A percentile compares a stretch with the other conserved stretches of the same genome.
These are phyloP conservation scores for Cardiocondyla obscurior DNA, from an alignment of 1,140 invertebrate genomes.

Conservation along the genomic window DNA sequence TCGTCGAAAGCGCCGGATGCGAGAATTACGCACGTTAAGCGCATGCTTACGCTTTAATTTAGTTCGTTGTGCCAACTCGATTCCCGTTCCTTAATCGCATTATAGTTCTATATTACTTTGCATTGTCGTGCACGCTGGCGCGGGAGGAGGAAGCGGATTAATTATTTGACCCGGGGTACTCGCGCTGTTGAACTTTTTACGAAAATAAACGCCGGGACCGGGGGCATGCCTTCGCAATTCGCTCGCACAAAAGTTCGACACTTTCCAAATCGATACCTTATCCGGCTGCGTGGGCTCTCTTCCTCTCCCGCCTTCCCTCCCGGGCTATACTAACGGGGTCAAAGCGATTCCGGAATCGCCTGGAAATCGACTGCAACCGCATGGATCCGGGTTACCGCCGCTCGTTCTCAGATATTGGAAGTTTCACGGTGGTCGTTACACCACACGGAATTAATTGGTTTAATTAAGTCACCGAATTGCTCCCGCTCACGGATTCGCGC, in stretches of 20 bases:
- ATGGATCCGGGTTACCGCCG: conserved; percentile 26
- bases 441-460: conserved; percentile 66
- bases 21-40: conserved; percentile 48
- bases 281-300: neutral
- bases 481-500: conserved; percentile 48
- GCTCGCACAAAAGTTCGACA: conserved; percentile 56
- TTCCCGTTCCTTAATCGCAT: conserved; percentile 11
- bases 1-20: neutral
- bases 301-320: too few relatives aligned
- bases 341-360: conserved; percentile 44
- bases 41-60: conserved; percentile 27
- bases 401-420: conserved; percentile 62
- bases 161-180: neutral
- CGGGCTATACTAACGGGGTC: conserved; percentile 60
- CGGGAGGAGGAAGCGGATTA: conserved; percentile 1
- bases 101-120: neutral
- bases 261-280: conserved; percentile 58
- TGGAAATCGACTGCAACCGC: conserved; percentile 19
- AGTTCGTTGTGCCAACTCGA: neutral
- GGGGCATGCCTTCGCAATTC: conserved; percentile 31
- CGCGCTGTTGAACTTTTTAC: neutral
- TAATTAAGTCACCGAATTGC: conserved; percentile 70
- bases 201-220: neutral
- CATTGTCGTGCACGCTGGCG: neutral
- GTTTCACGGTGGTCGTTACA: conserved; percentile 50